Evolutionary conservation across 2,888 invertebrate species (phyloP).

Genomic region (Chesias legatella): DNA sequence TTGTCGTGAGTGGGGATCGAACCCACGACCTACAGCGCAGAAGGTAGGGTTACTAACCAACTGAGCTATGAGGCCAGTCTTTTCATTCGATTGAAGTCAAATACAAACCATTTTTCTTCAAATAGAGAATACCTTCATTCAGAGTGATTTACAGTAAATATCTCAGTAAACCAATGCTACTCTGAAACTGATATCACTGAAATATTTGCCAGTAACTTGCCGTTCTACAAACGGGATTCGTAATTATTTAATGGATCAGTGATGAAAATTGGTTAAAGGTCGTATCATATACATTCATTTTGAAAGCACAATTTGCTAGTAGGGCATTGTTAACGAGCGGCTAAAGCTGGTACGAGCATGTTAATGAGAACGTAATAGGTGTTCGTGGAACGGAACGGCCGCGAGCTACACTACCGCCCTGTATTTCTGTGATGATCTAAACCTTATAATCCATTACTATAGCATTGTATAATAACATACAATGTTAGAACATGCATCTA

Average conservation of each 20-base stretch:
- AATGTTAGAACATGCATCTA: too few species aligned
- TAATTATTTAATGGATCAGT: constrained; percentile 28
- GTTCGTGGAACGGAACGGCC: constrained; percentile 43
- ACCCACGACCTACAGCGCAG: too few species aligned
- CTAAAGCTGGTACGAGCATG: constrained; percentile 54
- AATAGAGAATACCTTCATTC: constrained; percentile 1
- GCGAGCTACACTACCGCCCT: constrained; percentile 42
- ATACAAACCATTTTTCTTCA: constrained; percentile 14
- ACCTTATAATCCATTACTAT: constrained; percentile 3
- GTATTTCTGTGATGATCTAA: constrained; percentile 14
- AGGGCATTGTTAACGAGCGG: constrained; percentile 60
- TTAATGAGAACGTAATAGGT: constrained; percentile 69
- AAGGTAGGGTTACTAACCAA: too few species aligned
- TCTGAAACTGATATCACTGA: constrained; percentile 8
- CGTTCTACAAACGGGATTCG: constrained; percentile 6
- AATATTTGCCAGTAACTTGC: constrained; percentile 20
- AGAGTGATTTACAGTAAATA: neutral
- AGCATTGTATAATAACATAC: too few species aligned
- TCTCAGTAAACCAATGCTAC: constrained; percentile 1
- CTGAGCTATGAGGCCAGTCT: too few species aligned
- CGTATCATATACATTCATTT: constrained; percentile 53
- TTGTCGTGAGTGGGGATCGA: too few species aligned
- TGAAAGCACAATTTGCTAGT: constrained; percentile 53
- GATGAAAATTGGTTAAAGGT: constrained; percentile 30
- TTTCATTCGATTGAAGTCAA: constrained; percentile 14